Base-by-base conservation (phyloP, 2,797 vertebrate species). In the Pachyuromys duprasi region DNA sequence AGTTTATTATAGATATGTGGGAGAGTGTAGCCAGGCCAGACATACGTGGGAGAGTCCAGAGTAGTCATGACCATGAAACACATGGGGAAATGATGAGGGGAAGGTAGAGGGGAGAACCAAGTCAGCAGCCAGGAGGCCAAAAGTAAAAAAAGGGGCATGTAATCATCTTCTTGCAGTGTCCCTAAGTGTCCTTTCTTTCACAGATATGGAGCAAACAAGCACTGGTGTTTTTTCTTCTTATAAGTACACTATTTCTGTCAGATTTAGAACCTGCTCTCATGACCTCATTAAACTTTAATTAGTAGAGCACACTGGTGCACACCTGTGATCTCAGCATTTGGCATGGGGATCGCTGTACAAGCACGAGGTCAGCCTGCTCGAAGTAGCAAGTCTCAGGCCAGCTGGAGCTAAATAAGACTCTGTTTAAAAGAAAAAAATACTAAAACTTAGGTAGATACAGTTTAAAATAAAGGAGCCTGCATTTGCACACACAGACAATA, bases 231-330 rank as follows among this genome's bases (percentile, higher is more conserved):
- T 89, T 78, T 22, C 75, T 81, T 83, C 79, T 93, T 78, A 0
- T 9, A 86, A 60, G 80, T 91, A 74, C 12, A 55, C 45, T 33
- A n/a, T 8, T 87, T 17, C 63, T 91, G 24, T 33, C 87, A 78
- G 79, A 63, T 39, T 83, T 24, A 65, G 70, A 24, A 22, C 12
- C 62, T 65, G 31, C 26, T 55, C 31, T 60, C 57, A n/a, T 57
- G 33, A 83, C 69, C 78, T 97, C 20, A 63, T 86, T 95, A 93
- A 91, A 55, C 78, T 15, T 76, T 81, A 67, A 74, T 96, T 88
- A 72, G 53, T 75, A 14, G 49, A 72, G n/a, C 24, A 57, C n/a
- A 55, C 5, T 13, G 22, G 15, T 69, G 49, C 65, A 55, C 45
- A 55, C 67, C 67, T 72, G n/a, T 72, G 67, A 72, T 26, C 69